Conservation (phyloP, 1,140 invertebrate genomes). For the Pseudomyrmex sp. region DNA sequence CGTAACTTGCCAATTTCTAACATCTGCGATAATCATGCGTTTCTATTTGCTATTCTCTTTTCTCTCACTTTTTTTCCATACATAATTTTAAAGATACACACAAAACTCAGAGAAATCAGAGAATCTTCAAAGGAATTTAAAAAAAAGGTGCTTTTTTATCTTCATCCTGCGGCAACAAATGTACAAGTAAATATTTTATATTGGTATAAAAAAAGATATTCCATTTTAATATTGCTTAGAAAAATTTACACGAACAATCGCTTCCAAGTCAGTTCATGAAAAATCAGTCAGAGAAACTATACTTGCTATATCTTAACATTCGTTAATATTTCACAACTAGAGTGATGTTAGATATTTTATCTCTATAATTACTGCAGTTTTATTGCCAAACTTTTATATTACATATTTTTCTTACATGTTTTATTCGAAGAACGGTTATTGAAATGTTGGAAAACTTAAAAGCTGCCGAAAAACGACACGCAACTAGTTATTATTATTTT, state of each 20-base stretch:
- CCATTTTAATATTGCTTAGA: slow-evolving; percentile 1
- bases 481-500: too few species aligned
- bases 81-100: slow-evolving; percentile 1
- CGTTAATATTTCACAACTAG: too few species aligned
- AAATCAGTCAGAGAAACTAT: too few species aligned
- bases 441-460: too few species aligned
- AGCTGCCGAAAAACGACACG: too few species aligned
- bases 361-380: too few species aligned
- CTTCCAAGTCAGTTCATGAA: too few species aligned
- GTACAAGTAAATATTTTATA: slow-evolving; percentile 38
- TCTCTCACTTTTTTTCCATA: neutral
- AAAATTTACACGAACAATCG: neutral
- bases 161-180: neutral
- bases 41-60: slow-evolving; percentile 22
- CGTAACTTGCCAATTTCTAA: slow-evolving; percentile 74
- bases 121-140: neutral
- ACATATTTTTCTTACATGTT: too few species aligned
- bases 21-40: slow-evolving; percentile 12
- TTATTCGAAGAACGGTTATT: too few species aligned
- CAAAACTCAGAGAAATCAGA: slow-evolving; percentile 4
- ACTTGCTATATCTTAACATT: too few species aligned
- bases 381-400: too few species aligned
- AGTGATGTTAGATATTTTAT: too few species aligned
- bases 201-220: neutral
- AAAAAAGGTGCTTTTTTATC: neutral